Base-by-base conservation (phyloP, 2,888 invertebrate species). In the Cyaniris semiargus region DNA sequence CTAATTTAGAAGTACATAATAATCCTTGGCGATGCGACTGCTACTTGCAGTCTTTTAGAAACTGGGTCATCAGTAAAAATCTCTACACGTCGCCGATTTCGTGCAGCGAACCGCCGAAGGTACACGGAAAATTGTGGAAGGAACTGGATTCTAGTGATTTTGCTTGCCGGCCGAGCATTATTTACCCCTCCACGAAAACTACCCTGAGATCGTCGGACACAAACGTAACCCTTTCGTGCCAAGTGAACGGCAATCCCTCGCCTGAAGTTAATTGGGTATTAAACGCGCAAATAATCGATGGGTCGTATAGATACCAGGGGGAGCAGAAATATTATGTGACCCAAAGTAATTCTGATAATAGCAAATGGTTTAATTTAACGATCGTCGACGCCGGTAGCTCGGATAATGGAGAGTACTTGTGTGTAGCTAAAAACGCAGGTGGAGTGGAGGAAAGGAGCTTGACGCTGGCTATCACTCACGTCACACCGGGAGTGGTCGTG, bases 21-120 rank as follows among this genome's bases (percentile, higher is more conserved):
- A 98, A 98, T 86, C 97, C 97, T 0, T 98, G 98, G 98, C 95
- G 96, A 79, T 98, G 98, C 86, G 97, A 98, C 85, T 98, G 98
- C 85, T 95, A 96, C 80, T 91, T 98, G 77, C 96, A 97, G 84
- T 95, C 95, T 23, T 97, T 98, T 81, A 95, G 97, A 72, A 96
- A 97, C 84, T 97, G 96, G 95, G 95, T 96, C 18, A 95, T 96
- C 13, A 94, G 95, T 78, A 95, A 95, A 79, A 97, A 97, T 76
- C 91, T 98, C 23, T 96, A 97, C 83, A 96, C 97, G 0, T 94
- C 95, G 27, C 96, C 96, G 1, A 97, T 97, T 56, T 95, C 95
- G 53, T 97, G 97, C 85, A 91, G 94, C 6, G 96, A 96, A 81
- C 98, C 98, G 0, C 86, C 94, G 0, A 94, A 95, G 83, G 91